phyloP scores from a whole-genome alignment of 1,140 invertebrate species.

The Apis florea region DNA sequence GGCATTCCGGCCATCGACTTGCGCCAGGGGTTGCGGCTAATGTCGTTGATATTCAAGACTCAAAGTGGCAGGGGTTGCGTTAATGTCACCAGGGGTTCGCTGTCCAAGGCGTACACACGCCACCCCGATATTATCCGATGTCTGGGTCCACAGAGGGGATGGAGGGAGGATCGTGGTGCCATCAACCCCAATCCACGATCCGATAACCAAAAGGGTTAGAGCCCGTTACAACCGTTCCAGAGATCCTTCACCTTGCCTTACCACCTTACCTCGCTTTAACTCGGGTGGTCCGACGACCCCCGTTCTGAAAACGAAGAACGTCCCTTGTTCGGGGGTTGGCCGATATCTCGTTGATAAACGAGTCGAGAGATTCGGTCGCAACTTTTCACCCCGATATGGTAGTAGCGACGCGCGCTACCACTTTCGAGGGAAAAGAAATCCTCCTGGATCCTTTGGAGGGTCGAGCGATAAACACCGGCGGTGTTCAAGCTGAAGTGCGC shows the following conservation, averaged over 20 bases:
- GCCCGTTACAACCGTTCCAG: constrained; percentile 22
- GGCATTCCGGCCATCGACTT: constrained; percentile 60
- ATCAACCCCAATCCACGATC: constrained; percentile 5
- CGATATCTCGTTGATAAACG: constrained; percentile 57
- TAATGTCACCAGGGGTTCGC: constrained; percentile 63
- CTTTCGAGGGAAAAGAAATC: too few relatives aligned
- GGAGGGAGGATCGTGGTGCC: constrained; percentile 24
- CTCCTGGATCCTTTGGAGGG: too few relatives aligned
- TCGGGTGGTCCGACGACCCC: neutral
- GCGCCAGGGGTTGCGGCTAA: constrained; percentile 60
- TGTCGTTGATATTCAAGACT: constrained; percentile 72
- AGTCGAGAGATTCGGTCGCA: constrained; percentile 40
- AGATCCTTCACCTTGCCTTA: constrained; percentile 3
- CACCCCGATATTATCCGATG: constrained; percentile 41
- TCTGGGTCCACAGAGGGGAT: constrained; percentile 42
- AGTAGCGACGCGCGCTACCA: neutral
- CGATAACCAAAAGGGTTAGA: constrained; percentile 58
- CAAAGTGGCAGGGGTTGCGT: constrained; percentile 69
- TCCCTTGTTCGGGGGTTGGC: neutral
- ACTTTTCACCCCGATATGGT: neutral
- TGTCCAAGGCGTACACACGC: constrained; percentile 42
- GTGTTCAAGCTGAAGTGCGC: too few relatives aligned
- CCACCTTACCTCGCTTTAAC: too few relatives aligned
- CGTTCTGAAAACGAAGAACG: constrained; percentile 17
- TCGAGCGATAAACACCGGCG: too few relatives aligned